Evolutionary conservation across 2,888 invertebrate genomes (phyloP).

Genomic region (Nymphalis c-album): DNA sequence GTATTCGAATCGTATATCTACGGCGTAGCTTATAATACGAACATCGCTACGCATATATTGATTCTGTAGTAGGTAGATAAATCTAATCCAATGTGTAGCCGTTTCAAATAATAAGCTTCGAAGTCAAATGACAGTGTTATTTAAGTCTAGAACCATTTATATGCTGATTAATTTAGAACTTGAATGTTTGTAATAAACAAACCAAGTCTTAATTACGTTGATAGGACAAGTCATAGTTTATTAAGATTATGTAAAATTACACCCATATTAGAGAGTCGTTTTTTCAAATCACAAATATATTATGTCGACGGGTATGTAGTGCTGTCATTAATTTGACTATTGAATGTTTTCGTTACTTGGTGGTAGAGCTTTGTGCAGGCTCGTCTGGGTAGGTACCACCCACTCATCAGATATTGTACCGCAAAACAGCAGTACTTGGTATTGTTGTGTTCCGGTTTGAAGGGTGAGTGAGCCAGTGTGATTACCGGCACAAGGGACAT

Average conservation of each 20-base stretch:
- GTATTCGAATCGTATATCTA: neutral
- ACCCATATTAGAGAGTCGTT: neutral
- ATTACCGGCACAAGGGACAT: no score
- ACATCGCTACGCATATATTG: neutral
- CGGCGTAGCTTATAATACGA: neutral
- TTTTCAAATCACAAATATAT: neutral
- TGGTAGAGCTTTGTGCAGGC: no score
- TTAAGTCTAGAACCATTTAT: neutral
- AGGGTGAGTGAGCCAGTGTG: no score
- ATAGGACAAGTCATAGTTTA: neutral
- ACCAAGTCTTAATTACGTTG: neutral
- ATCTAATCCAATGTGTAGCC: neutral
- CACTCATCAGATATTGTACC: no score
- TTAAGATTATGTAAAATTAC: neutral
- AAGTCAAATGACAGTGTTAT: neutral
- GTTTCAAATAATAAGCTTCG: neutral
- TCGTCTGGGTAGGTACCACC: no score
- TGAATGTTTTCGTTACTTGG: no score
- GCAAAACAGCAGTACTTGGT: no score
- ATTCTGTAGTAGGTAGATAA: neutral
- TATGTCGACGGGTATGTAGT: no score
- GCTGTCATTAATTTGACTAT: no score
- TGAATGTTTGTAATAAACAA: neutral
- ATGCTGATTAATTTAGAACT: neutral
- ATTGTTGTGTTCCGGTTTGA: no score